Evolutionary conservation across 2,113 vertebrate genomes (phyloP).

Genomic region (Tychaedon coryphoeus): DNA sequence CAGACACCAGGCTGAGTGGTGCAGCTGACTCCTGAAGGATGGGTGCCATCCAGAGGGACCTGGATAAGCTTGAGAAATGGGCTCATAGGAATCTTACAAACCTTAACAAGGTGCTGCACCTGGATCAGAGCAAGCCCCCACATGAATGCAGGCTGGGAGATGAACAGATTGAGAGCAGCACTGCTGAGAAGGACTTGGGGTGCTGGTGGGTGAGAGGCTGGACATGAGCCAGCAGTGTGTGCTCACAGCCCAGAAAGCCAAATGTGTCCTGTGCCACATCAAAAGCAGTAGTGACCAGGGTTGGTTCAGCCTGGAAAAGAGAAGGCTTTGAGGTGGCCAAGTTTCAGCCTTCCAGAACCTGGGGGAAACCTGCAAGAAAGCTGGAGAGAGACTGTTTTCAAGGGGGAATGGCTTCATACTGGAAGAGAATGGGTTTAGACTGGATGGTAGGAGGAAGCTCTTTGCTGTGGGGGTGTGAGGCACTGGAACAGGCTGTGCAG

Average conservation of each 20-base stretch:
- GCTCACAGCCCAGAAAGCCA: not conserved
- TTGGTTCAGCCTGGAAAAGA: not conserved
- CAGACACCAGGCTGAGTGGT: not conserved
- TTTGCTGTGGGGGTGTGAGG: rapidly evolving
- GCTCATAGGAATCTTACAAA: not conserved
- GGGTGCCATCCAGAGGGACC: not conserved
- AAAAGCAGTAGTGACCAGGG: not conserved
- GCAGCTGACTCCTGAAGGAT: not conserved
- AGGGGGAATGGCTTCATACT: not conserved
- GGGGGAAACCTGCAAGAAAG: not conserved
- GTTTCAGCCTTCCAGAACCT: not conserved
- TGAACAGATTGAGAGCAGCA: not conserved
- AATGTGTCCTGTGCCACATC: not conserved
- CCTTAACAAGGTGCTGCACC: not conserved
- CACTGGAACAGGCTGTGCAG: not conserved
- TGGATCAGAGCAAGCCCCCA: rapidly evolving
- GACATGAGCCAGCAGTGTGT: not conserved
- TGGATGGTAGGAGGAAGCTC: not conserved
- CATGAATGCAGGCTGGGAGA: rapidly evolving
- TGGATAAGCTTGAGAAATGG: not conserved
- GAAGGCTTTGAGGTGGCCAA: not conserved
- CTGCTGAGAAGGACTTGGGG: not conserved
- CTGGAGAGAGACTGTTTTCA: not conserved
- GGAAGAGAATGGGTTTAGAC: not conserved
- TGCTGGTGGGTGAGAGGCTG: not conserved